These are phyloP conservation scores for Bursaphelenchus okinawaensis DNA, from an alignment of 2,888 invertebrate genomes.

Conservation along the genomic window DNA sequence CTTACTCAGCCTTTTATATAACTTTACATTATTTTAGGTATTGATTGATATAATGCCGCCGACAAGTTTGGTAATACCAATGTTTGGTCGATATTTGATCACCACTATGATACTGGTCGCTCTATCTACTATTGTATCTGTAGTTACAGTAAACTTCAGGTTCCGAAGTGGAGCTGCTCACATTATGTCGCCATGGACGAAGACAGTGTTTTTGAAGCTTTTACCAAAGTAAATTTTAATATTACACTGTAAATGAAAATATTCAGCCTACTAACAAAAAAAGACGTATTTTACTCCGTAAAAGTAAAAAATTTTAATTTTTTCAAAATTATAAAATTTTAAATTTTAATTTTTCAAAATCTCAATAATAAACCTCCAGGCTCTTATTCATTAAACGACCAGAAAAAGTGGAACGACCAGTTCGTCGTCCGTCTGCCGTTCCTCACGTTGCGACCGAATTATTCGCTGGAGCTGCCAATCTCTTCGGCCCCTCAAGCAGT, in stretches of 20 bases:
- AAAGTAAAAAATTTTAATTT: neutral
- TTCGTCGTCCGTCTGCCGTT: neutral
- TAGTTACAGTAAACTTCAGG: slow-evolving; percentile 54
- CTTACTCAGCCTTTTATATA: too few relatives aligned
- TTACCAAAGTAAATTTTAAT: slow-evolving; percentile 51
- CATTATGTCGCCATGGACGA: slow-evolving; percentile 57
- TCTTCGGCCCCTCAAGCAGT: neutral
- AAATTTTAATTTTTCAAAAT: too few relatives aligned
- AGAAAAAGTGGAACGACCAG: slow-evolving; percentile 14
- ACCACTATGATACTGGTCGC: slow-evolving; percentile 57
- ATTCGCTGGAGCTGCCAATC: neutral
- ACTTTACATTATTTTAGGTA: slow-evolving; percentile 41
- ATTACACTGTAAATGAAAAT: too few relatives aligned
- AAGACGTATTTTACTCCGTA: too few relatives aligned
- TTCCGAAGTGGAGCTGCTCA: slow-evolving; percentile 54
- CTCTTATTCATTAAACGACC: slow-evolving; percentile 50
- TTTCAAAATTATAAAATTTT: too few relatives aligned
- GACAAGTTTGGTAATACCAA: slow-evolving; percentile 55
- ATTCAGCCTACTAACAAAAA: too few relatives aligned
- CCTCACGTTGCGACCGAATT: neutral
- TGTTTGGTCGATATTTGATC: slow-evolving; percentile 57
- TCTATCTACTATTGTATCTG: slow-evolving; percentile 35
- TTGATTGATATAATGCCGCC: slow-evolving; percentile 56
- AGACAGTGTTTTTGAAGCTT: slow-evolving; percentile 47
- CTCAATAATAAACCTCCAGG: too few relatives aligned